A percentile compares a stretch with the other conserved stretches of the same genome.
These are phyloP conservation scores for Hippocampus barbouri DNA, from an alignment of 2,113 vertebrate species.

Conservation along the genomic window DNA sequence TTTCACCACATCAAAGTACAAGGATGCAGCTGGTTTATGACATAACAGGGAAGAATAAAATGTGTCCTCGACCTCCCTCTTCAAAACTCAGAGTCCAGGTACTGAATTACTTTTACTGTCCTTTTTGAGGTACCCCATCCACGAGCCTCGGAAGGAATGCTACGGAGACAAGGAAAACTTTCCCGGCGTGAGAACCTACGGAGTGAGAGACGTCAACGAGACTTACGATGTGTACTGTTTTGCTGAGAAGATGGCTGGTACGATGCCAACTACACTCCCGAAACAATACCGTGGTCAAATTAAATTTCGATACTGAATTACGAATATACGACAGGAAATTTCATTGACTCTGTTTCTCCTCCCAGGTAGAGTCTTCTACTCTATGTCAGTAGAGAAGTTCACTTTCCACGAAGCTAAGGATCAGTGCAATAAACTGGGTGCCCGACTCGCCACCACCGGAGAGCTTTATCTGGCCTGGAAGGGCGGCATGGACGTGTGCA, in stretches of 20 bases:
- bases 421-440: conserved; percentile 82
- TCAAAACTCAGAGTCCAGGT: background rate
- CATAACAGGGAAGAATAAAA: background rate
- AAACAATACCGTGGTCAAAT: background rate
- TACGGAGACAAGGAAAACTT: conserved; percentile 92
- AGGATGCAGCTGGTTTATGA: background rate
- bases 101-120: conserved; percentile 7
- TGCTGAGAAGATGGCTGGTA: conserved; percentile 93
- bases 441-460: conserved; percentile 86
- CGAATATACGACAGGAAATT: background rate
- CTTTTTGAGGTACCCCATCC: conserved; percentile 88
- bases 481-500: conserved; percentile 90
- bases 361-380: conserved; percentile 90
- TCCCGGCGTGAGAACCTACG: conserved; percentile 92
- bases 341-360: conserved; percentile 24
- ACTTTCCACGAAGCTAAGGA: conserved; percentile 84
- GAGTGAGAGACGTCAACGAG: conserved; percentile 87
- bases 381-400: conserved; percentile 82
- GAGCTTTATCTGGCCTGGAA: conserved; percentile 95
- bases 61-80: background rate
- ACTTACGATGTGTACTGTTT: conserved; percentile 98
- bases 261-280: background rate
- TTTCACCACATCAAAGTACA: no score
- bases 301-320: background rate
- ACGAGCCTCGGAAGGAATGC: conserved; percentile 85